Base-by-base conservation (phyloP, 2,797 vertebrate species). In the Enteromius paludinosus region DNA sequence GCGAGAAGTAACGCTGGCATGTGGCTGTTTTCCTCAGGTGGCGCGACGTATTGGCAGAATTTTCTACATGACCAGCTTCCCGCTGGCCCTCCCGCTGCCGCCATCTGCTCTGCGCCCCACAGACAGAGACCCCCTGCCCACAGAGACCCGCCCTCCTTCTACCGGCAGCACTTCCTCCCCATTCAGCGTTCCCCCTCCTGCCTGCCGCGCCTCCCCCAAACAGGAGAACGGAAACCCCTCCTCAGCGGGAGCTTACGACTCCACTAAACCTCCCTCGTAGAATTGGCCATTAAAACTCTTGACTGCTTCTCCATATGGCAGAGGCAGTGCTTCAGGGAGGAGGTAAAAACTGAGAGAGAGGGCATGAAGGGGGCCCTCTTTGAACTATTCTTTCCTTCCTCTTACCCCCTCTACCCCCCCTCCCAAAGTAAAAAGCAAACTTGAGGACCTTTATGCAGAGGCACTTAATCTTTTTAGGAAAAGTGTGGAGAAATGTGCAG, bases 31-130 rank as follows among this genome's bases (percentile, higher is more conserved):
- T 90, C 91, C 87, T 61, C 88, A 99, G 98, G 98, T 99, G 25
- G 98, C 98, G 61, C 96, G 94, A 72, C 91, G 97, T 0, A 93
- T 98, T 85, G 98, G 97, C 90, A 93, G 97, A 61, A 95, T 99
- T 64, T 95, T 99, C 90, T 99, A 96, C 92, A 97, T 99, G 98
- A 97, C 97, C 5, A 97, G 97, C 45, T 95, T 99, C 88, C 98
- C 98, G 0, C 90, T 98, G 95, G 95, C 97, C 0, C 94, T 99
- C 90, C 97, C 97, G 0, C 94, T 98, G 87, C 96, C 96, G 25
- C 95, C 96, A 33, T 95, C 97, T 0, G 92, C 91, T 3, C 88
- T 97, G 56, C 94, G 93, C 78, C 92, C 94, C 12, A 88, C 92
- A 0, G 94, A 95, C 76, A 90, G 93, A 52, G 95, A 94, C 70